Conservation (phyloP, 2,797 vertebrate genomes). For the Tragopan temminckii region DNA sequence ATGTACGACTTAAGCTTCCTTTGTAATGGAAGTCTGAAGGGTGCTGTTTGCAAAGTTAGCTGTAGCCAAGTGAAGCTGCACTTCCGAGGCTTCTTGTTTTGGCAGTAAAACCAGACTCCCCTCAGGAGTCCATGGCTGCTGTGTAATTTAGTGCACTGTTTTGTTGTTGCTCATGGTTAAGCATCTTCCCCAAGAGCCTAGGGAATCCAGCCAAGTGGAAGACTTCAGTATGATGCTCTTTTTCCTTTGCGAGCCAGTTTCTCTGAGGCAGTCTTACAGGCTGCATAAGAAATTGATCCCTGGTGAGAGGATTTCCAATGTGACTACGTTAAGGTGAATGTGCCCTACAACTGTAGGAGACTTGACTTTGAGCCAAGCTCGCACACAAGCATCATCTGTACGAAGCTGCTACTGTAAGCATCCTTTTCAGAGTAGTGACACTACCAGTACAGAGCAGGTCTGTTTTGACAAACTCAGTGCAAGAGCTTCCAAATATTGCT, state of each 20-base stretch:
- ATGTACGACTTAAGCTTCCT: neutral
- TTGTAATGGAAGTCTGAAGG: neutral
- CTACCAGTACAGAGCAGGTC: neutral
- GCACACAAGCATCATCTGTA: neutral
- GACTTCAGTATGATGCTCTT: neutral
- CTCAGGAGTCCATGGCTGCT: neutral
- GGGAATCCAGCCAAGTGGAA: neutral
- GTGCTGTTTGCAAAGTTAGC: neutral
- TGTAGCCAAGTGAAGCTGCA: constrained; percentile 1
- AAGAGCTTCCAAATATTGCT: neutral
- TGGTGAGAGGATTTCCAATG: neutral
- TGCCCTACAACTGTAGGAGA: neutral
- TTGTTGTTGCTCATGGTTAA: neutral
- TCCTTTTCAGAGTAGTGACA: neutral
- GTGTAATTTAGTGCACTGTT: neutral
- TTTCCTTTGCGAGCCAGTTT: neutral
- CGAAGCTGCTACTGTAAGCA: neutral
- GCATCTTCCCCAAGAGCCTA: neutral
- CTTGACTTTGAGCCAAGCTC: neutral
- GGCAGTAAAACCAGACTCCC: constrained; percentile 9
- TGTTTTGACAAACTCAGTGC: neutral
- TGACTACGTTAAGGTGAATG: neutral
- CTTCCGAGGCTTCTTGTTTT: neutral
- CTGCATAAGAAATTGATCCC: neutral
- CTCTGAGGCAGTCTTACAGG: neutral